Percentiles rank a stretch among this genome's conserved stretches.
These are phyloP conservation scores for Eremobia ochroleuca DNA, from an alignment of 2,888 invertebrate genomes.

Conservation along the genomic window DNA sequence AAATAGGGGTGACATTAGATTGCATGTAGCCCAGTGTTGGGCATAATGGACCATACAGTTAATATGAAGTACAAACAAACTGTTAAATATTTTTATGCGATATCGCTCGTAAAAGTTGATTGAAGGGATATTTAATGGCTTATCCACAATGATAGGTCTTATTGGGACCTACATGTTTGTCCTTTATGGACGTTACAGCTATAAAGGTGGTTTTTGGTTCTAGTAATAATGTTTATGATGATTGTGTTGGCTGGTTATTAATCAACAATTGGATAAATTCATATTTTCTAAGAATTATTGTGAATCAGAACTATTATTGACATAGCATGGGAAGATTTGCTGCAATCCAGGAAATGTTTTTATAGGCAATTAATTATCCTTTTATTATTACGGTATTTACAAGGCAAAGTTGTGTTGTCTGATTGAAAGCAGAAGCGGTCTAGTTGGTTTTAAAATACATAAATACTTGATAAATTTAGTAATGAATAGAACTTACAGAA, in stretches of 20 bases:
- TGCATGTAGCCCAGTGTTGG: constrained; percentile 59
- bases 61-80: constrained; percentile 89
- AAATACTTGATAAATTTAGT: not conserved
- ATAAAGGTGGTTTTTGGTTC: constrained; percentile 62
- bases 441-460: not conserved
- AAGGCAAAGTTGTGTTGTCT: not conserved
- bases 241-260: constrained; percentile 28
- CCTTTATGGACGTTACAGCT: constrained; percentile 61
- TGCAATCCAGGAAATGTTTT: not conserved
- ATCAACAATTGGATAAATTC: constrained; percentile 15
- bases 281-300: constrained; percentile 17
- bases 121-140: constrained; percentile 85
- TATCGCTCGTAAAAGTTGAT: constrained; percentile 89
- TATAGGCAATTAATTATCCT: not conserved
- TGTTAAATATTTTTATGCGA: constrained; percentile 90
- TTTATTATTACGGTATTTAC: not conserved
- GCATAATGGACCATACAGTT: constrained; percentile 76
- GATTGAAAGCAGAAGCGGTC: not conserved
- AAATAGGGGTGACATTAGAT: constrained; percentile 67
- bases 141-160: constrained; percentile 77
- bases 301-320: not conserved
- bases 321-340: not conserved
- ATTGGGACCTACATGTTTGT: constrained; percentile 75
- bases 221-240: constrained; percentile 53
- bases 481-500: not conserved